A percentile compares a stretch with the other conserved stretches of the same genome.
Conservation (phyloP, 2,888 invertebrate species). For the Dolomedes plantarius region DNA sequence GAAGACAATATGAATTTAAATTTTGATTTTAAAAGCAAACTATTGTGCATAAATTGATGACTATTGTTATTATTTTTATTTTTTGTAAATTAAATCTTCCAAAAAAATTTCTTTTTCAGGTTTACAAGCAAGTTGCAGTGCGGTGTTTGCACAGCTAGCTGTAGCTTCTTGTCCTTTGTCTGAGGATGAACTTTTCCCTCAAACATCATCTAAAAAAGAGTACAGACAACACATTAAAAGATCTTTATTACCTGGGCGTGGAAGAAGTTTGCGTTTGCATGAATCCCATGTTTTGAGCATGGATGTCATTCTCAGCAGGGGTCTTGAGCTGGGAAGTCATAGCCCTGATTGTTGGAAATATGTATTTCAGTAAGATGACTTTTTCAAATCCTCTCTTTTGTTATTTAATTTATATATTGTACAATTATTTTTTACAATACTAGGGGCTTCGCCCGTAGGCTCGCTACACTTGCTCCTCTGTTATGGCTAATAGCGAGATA, state of each 20-base stretch:
- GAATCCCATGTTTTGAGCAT: conserved; percentile 93
- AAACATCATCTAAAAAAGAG: conserved; percentile 71
- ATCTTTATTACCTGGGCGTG: conserved; percentile 58
- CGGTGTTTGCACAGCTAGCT: conserved; percentile 89
- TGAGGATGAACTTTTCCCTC: conserved; percentile 74
- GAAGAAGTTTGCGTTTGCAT: conserved; percentile 80
- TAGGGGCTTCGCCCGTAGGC: no score
- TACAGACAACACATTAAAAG: conserved; percentile 65
- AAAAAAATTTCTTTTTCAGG: no score
- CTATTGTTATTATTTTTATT: no score
- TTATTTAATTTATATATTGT: no score
- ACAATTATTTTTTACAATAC: no score
- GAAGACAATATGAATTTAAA: no score
- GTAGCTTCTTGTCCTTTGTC: conserved; percentile 90
- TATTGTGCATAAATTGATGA: no score
- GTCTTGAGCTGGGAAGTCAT: conserved; percentile 93
- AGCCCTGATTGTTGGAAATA: conserved; percentile 97
- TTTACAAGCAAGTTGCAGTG: conserved; percentile 92
- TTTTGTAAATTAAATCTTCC: no score
- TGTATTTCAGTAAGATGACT: conserved; percentile 85
- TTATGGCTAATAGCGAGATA: no score
- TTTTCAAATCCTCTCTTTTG: no score
- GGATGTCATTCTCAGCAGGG: conserved; percentile 91
- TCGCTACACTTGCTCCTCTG: no score
- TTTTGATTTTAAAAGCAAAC: no score